Evolutionary conservation across 2,113 vertebrate species (phyloP).

Genomic region (Morone chrysops): DNA sequence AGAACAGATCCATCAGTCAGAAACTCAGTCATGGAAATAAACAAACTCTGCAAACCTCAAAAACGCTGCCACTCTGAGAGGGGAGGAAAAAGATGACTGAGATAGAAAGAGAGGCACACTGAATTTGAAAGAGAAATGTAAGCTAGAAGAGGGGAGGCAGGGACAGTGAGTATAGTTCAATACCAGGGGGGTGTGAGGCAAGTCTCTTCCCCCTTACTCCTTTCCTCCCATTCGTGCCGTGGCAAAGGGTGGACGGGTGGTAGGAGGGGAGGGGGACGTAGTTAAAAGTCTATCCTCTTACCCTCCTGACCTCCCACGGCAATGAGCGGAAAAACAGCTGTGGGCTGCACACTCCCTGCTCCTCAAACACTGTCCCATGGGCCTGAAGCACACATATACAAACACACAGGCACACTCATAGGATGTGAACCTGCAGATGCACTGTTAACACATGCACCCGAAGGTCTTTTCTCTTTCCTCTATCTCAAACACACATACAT

Average conservation of each 20-base stretch:
- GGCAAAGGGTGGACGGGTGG: conserved; percentile 29
- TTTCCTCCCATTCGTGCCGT: conserved; percentile 26
- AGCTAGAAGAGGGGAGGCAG: conserved; percentile 12
- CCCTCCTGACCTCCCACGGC: conserved; percentile 65
- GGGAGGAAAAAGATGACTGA: conserved; percentile 35
- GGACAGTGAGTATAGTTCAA: conserved; percentile 64
- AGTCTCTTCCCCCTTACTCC: conserved; percentile 13
- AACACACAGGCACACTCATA: conserved; percentile 36
- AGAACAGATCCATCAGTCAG: conserved; percentile 57
- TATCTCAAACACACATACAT: conserved; percentile 6
- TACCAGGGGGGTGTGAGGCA: conserved; percentile 8
- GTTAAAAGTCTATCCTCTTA: conserved; percentile 74
- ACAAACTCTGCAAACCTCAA: conserved; percentile 70
- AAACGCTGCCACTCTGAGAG: conserved; percentile 50
- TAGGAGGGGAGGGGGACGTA: conserved; percentile 29
- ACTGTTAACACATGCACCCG: conserved; percentile 27
- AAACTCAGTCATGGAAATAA: conserved; percentile 66
- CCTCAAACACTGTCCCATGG: conserved; percentile 55
- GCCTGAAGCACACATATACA: conserved; percentile 41
- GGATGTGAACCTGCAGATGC: conserved; percentile 50
- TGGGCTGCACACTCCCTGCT: conserved; percentile 63
- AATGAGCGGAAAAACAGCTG: conserved; percentile 78
- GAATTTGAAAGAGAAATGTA: conserved; percentile 34
- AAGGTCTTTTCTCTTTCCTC: neutral
- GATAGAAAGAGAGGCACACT: conserved; percentile 20